Evolutionary conservation across 2,888 invertebrate genomes (phyloP).

Genomic region (Eueremaeus valkanovi): DNA sequence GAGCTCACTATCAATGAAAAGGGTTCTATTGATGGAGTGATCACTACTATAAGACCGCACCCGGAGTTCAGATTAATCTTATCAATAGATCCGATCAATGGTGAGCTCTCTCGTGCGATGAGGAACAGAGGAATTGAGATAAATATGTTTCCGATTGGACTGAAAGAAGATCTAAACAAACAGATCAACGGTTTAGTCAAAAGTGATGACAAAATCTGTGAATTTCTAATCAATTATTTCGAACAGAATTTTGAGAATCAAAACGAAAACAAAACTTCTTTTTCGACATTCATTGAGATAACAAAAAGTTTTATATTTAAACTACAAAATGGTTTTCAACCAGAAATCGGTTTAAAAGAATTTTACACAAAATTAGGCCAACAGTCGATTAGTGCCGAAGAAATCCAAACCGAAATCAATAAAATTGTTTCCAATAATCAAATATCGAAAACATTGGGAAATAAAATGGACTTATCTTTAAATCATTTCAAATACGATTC

Average conservation of each 20-base stretch:
- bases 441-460: neutral
- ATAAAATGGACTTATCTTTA: neutral
- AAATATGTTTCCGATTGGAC: slow-evolving; percentile 55
- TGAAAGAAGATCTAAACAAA: slow-evolving; percentile 2
- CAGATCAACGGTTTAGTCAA: neutral
- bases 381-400: neutral
- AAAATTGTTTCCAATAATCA: neutral
- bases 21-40: slow-evolving; percentile 69
- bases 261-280: neutral
- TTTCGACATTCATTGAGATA: neutral
- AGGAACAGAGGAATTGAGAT: slow-evolving; percentile 95
- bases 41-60: slow-evolving; percentile 74
- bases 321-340: neutral
- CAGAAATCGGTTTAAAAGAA: neutral
- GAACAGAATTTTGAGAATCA: neutral
- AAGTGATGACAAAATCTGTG: neutral
- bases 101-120: slow-evolving; percentile 97
- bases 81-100: slow-evolving; percentile 89
- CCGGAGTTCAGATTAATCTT: slow-evolving; percentile 86
- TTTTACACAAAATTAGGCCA: neutral
- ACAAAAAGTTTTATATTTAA: neutral
- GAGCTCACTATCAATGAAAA: slow-evolving; percentile 83
- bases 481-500: slow-evolving; percentile 28
- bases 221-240: neutral
- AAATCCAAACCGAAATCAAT: neutral